Conservation (phyloP, 2,797 vertebrate genomes). For the Thripadectes ignobilis region DNA sequence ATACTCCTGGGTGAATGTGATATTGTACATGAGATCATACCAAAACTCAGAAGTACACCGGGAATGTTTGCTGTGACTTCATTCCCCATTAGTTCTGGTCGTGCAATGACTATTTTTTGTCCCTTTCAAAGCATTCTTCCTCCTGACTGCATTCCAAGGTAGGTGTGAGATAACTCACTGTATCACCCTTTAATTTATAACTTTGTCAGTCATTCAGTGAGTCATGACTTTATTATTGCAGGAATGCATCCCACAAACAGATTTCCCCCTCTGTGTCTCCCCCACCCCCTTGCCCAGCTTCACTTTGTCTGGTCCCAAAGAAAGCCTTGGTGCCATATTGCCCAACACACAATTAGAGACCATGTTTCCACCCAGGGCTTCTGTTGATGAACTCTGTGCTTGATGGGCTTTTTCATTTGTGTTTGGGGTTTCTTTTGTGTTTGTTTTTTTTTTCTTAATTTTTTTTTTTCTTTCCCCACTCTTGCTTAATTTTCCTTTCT, state of each 20-base stretch:
- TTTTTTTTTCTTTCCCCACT: accelerated
- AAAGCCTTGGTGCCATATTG: constrained; percentile 34
- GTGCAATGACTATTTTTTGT: neutral
- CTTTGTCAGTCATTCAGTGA: constrained; percentile 49
- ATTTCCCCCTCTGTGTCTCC: neutral
- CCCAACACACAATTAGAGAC: neutral
- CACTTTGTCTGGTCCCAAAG: neutral
- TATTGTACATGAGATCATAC: neutral
- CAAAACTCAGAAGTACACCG: neutral
- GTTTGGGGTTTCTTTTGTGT: too few species aligned
- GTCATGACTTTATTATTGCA: constrained; percentile 24
- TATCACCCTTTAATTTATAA: constrained; percentile 46
- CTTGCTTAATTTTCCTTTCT: neutral
- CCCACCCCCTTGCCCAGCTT: neutral
- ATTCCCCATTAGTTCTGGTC: constrained; percentile 24
- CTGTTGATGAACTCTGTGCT: neutral
- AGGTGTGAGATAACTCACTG: constrained; percentile 47
- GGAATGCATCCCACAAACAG: constrained; percentile 51
- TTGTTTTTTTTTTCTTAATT: too few species aligned
- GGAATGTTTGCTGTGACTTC: neutral
- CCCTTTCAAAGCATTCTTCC: constrained; percentile 12
- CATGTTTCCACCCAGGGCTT: neutral
- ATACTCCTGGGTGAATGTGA: neutral
- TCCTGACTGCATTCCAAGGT: constrained; percentile 31
- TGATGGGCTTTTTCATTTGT: neutral